Evolutionary conservation across 2,797 vertebrate species (phyloP).

Genomic region (Halcyon smyrnensis): DNA sequence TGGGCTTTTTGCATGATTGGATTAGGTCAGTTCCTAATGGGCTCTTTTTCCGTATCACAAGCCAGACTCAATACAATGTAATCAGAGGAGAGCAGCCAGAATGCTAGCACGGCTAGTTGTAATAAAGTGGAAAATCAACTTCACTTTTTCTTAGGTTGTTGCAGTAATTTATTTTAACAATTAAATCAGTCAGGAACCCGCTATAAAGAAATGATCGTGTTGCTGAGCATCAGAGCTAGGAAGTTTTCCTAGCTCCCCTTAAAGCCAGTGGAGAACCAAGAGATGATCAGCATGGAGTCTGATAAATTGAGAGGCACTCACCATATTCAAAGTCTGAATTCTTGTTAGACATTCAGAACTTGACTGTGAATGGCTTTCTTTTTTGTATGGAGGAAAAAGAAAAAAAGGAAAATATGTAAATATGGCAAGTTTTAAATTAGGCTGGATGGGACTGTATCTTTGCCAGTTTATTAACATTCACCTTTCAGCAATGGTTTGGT

Average conservation of each 20-base stretch:
- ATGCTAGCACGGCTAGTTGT: background rate
- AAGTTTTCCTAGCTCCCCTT: background rate
- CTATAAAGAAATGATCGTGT: background rate
- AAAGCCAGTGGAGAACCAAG: background rate
- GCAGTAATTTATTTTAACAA: conserved; percentile 24
- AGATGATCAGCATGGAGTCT: background rate
- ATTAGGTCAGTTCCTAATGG: conserved; percentile 60
- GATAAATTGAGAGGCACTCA: background rate
- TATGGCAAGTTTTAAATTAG: background rate
- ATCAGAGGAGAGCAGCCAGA: conserved; percentile 31
- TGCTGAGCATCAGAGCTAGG: background rate
- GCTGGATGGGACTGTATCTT: background rate
- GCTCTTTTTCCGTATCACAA: conserved; percentile 39
- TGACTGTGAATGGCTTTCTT: background rate
- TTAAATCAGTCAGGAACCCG: background rate
- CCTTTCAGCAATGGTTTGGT: background rate
- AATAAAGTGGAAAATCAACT: conserved; percentile 38
- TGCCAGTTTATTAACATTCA: background rate
- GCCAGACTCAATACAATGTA: conserved; percentile 20
- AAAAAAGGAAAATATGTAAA: background rate
- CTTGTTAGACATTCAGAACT: background rate
- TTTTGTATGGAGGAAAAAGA: background rate
- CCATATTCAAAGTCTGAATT: background rate
- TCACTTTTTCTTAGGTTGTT: background rate
- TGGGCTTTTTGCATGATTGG: conserved; percentile 34